phyloP scores from a whole-genome alignment of 1,140 invertebrate genomes.

The Drosophila tsacasi region DNA sequence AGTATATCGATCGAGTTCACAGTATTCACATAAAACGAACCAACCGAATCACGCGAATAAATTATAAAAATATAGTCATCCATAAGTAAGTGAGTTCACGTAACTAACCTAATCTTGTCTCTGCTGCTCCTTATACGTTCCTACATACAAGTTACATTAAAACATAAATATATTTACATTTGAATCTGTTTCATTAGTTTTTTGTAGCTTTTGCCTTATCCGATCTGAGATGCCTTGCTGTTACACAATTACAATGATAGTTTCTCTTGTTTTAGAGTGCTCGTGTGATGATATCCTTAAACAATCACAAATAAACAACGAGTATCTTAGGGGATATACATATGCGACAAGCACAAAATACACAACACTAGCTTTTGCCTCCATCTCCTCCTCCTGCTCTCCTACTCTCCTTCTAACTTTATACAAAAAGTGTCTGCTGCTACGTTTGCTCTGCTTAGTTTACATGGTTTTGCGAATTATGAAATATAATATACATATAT shows the following conservation, averaged over 20 bases:
- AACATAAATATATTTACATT: slow-evolving; percentile 73
- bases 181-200: slow-evolving; percentile 26
- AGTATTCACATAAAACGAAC: slow-evolving; percentile 55
- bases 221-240: slow-evolving; percentile 42
- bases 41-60: slow-evolving; percentile 55
- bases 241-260: slow-evolving; percentile 63
- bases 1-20: slow-evolving; percentile 56
- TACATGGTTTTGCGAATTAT: slow-evolving; percentile 52
- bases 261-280: slow-evolving; percentile 49
- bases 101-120: slow-evolving; percentile 61
- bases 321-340: slow-evolving; percentile 55
- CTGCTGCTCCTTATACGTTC: slow-evolving; percentile 28
- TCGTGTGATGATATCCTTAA: slow-evolving; percentile 50
- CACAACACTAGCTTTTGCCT: slow-evolving; percentile 65
- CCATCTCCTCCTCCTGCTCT: background rate
- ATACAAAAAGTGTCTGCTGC: slow-evolving; percentile 62
- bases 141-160: slow-evolving; percentile 60
- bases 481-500: slow-evolving; percentile 53
- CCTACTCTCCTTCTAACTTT: slow-evolving; percentile 37
- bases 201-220: slow-evolving; percentile 19
- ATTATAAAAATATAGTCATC: slow-evolving; percentile 78
- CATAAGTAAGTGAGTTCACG: slow-evolving; percentile 37
- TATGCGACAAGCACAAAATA: slow-evolving; percentile 59
- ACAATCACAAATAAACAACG: slow-evolving; percentile 57
- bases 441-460: slow-evolving; percentile 47